phyloP scores from a whole-genome alignment of 2,797 vertebrate genomes.

The Myripristis jacobus region DNA sequence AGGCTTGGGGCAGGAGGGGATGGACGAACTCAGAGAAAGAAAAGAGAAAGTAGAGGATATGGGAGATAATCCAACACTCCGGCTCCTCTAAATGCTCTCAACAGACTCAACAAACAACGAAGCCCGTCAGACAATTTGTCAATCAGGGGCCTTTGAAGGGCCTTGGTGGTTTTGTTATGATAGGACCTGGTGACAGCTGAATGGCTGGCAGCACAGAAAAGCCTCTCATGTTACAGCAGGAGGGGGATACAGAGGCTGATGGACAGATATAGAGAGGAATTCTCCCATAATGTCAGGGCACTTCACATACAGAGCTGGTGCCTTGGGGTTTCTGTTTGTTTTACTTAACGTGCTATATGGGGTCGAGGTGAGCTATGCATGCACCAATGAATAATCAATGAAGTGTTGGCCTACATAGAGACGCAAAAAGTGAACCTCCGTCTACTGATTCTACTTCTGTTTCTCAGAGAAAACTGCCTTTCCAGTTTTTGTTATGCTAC shows the following conservation, averaged over 20 bases:
- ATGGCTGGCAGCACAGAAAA: constrained; percentile 51
- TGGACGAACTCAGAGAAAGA: constrained; percentile 5
- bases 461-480: not conserved
- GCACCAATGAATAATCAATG: constrained; percentile 1
- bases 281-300: constrained; percentile 45
- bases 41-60: constrained; percentile 19
- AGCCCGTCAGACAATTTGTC: constrained; percentile 56
- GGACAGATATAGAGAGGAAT: constrained; percentile 41
- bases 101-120: constrained; percentile 50
- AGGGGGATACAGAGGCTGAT: constrained; percentile 44
- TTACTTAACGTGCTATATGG: constrained; percentile 22
- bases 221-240: constrained; percentile 68
- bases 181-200: constrained; percentile 67
- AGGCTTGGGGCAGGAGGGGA: not conserved
- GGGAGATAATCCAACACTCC: constrained; percentile 18
- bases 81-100: constrained; percentile 42
- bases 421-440: no score
- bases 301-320: constrained; percentile 23
- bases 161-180: constrained; percentile 67
- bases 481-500: not conserved
- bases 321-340: constrained; percentile 22
- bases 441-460: not conserved
- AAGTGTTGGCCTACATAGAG: constrained; percentile 13
- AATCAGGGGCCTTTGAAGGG: constrained; percentile 61
- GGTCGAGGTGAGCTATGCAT: not conserved